Evolutionary conservation across 2,888 invertebrate species (phyloP).

Genomic region (Acheta domesticus): DNA sequence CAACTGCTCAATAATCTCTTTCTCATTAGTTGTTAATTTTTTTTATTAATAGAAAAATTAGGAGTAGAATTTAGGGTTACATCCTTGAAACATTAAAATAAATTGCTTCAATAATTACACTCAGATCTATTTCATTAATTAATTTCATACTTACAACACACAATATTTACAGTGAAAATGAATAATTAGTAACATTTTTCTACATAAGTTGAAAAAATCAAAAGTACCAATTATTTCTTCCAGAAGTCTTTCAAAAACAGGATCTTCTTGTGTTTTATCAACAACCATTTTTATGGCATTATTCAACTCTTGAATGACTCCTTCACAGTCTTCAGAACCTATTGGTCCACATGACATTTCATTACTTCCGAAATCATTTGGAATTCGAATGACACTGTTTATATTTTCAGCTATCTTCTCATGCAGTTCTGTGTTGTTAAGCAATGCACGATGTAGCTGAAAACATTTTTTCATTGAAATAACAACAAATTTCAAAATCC

Average conservation of each 20-base stretch:
- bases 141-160: too few species aligned
- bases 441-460: constrained; percentile 46
- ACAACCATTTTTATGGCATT: constrained; percentile 52
- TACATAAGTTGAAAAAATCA: too few species aligned
- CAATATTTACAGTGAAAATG: too few species aligned
- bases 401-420: constrained; percentile 55
- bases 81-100: too few species aligned
- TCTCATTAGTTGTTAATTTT: too few species aligned
- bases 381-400: constrained; percentile 47
- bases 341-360: background rate
- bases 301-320: constrained; percentile 45
- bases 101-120: too few species aligned
- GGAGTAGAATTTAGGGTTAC: too few species aligned
- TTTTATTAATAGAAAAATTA: too few species aligned
- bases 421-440: constrained; percentile 53
- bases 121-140: too few species aligned
- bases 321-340: constrained; percentile 22
- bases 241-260: constrained; percentile 52
- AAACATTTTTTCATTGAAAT: background rate
- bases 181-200: too few species aligned
- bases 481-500: background rate
- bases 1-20: too few species aligned
- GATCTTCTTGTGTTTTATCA: constrained; percentile 52
- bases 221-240: constrained; percentile 48
- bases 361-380: background rate